Evolutionary conservation across 2,797 vertebrate species (phyloP), one percentile per base, ranked within the genome.

Genomic region (Tympanoctomys barrerae): DNA sequence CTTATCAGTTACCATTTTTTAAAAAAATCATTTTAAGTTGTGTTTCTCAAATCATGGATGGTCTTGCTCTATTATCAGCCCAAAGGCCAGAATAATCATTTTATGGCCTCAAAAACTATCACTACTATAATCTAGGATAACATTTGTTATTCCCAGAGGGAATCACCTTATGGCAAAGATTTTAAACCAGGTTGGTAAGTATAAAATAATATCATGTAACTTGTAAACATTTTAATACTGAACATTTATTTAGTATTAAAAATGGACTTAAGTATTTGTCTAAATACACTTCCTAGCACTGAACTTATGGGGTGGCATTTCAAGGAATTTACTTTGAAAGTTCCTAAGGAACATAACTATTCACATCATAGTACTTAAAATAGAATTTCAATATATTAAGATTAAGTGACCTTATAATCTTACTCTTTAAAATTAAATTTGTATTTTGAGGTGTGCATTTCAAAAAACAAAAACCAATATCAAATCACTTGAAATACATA

Each of bases 281-380:
- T 36, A 75, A 95, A 88, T 86, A 66, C 31, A 11, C 26, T 26
- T 36, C 57, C 19, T 46, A 49, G 14, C 42, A 91, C 6, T 49
- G 7, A 94, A 46, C 24, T 57, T n/a, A 59, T 21, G 10, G 28
- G 24, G 54, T 81, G 26, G 54, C 31, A 80, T 39, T 90, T 97
- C 94, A 95, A 97, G 98, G 89, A 97, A 97, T 98, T 98, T 97
- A 98, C n/a, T 92, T 96, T 86, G 96, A 97, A 94, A 98, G 97
- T 75, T 78, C 97, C 98, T 98, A 96, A 98, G 97, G 96, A 97
- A 91, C 94, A 93, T 98, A 98, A 98, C 96, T 97, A 98, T 98
- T 98, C 97, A 98, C 93, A 98, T 97, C 97, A 98, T 96, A 98
- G 96, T 97, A 98, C 96, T 98, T 98, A 98, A 98, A 98, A 98